A percentile compares a stretch with the other conserved stretches of the same genome.
Conservation (phyloP, 2,888 invertebrate species). For the Drosophila paramelanica region DNA sequence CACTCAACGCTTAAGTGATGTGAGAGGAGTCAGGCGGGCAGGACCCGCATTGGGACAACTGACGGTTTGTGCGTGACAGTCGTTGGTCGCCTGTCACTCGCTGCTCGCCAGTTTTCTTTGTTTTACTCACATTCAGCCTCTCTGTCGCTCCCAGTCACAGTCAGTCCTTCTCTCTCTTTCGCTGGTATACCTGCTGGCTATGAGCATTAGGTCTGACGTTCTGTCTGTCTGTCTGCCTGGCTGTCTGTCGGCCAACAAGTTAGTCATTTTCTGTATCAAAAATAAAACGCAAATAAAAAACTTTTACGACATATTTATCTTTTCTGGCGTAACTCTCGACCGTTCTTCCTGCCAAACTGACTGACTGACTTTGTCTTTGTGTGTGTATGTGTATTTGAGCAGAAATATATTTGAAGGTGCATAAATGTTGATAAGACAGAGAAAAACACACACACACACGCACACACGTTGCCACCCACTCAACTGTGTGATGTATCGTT, state of each 20-base stretch:
- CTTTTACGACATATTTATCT: constrained; percentile 81
- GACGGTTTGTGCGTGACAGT: constrained; percentile 68
- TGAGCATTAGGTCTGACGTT: constrained; percentile 21
- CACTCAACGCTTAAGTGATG: constrained; percentile 12
- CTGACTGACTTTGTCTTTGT: constrained; percentile 29
- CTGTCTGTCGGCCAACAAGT: constrained; percentile 71
- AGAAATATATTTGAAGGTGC: constrained; percentile 58
- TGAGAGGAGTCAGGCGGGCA: not conserved
- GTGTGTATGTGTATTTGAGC: constrained; percentile 18
- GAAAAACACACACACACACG: constrained; percentile 1
- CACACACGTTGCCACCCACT: constrained; percentile 20
- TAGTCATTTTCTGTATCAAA: constrained; percentile 80
- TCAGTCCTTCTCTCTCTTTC: constrained; percentile 1
- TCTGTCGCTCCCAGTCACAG: not conserved
- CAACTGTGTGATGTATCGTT: constrained; percentile 74
- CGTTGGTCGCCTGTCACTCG: constrained; percentile 57
- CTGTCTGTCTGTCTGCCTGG: not conserved
- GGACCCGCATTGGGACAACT: constrained; percentile 57
- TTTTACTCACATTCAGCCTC: constrained; percentile 12
- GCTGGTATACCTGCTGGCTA: constrained; percentile 40
- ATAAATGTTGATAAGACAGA: constrained; percentile 64
- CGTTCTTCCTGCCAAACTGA: constrained; percentile 32
- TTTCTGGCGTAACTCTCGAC: constrained; percentile 61
- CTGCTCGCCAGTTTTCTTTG: constrained; percentile 36
- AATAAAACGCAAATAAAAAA: constrained; percentile 81